Conservation (phyloP, 2,888 invertebrate species). For the Tinea semifulvella region DNA sequence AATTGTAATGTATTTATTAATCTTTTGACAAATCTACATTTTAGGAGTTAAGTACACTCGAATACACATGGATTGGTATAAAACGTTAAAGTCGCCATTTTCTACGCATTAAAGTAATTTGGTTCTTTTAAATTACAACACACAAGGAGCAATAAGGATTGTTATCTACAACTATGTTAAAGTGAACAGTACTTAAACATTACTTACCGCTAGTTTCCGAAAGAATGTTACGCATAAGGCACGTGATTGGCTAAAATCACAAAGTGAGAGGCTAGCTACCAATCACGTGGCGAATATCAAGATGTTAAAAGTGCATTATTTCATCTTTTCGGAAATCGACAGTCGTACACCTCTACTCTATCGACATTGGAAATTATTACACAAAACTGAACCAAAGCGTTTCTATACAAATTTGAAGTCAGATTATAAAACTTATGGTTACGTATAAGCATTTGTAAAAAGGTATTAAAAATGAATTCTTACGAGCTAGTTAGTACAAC, state of each 20-base stretch:
- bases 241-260: no score
- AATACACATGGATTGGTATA: slow-evolving; percentile 66
- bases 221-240: no score
- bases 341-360: no score
- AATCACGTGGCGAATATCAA: no score
- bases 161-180: slow-evolving; percentile 6
- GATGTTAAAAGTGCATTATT: no score
- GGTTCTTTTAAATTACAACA: slow-evolving; percentile 55
- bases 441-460: slow-evolving; percentile 7
- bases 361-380: background rate
- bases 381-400: no score
- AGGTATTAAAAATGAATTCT: slow-evolving; percentile 4
- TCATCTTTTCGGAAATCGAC: no score
- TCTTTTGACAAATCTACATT: slow-evolving; percentile 61
- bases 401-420: background rate
- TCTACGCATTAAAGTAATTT: slow-evolving; percentile 45
- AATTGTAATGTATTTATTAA: slow-evolving; percentile 62
- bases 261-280: no score
- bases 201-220: no score
- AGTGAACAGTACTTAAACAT: no score
- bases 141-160: slow-evolving; percentile 33
- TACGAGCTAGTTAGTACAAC: background rate
- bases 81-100: slow-evolving; percentile 60
- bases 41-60: slow-evolving; percentile 64
- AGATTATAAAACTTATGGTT: background rate